phyloP scores from a whole-genome alignment of 92 coral and sea anemone genomes.

The Phenganax stokvisi region DNA sequence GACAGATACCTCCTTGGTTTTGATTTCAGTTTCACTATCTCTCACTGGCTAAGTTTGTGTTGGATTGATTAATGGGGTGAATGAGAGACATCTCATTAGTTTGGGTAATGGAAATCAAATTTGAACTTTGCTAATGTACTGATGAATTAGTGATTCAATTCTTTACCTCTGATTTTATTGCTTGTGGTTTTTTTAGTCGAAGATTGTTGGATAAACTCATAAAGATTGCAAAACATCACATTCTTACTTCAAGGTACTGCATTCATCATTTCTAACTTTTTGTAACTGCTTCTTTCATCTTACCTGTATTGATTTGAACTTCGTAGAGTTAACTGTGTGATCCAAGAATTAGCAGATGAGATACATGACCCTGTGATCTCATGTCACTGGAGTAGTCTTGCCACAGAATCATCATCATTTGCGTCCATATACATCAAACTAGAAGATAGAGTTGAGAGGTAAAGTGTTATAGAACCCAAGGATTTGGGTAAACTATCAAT shows the following conservation, averaged over 20 bases:
- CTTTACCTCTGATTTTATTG: too few relatives aligned
- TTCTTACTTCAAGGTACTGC: conserved; percentile 27
- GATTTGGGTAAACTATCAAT: not conserved
- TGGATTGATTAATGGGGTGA: too few relatives aligned
- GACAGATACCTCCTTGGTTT: too few relatives aligned
- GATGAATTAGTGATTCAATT: too few relatives aligned
- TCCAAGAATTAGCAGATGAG: conserved; percentile 57
- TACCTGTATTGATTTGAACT: not conserved
- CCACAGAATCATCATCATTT: conserved; percentile 61
- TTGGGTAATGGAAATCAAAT: too few relatives aligned
- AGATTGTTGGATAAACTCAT: conserved; percentile 37
- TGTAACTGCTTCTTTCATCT: not conserved
- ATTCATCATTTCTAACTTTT: not conserved
- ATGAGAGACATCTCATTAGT: too few relatives aligned
- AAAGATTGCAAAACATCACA: conserved; percentile 33
- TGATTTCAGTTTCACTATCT: too few relatives aligned
- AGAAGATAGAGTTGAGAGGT: conserved; percentile 30
- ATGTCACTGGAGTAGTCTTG: conserved; percentile 74
- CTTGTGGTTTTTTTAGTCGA: conserved; percentile 3
- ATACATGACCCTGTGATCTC: conserved; percentile 69
- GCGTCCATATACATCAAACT: conserved; percentile 60
- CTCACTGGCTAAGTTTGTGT: too few relatives aligned
- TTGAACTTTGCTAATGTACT: too few relatives aligned
- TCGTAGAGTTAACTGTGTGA: conserved; percentile 60
- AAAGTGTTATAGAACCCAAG: not conserved